Percentiles rank a stretch among this genome's conserved stretches.
These are phyloP conservation scores for Heliocidaris tuberculata DNA, from an alignment of 35 echinoderm and acorn worm species.

Conservation along the genomic window DNA sequence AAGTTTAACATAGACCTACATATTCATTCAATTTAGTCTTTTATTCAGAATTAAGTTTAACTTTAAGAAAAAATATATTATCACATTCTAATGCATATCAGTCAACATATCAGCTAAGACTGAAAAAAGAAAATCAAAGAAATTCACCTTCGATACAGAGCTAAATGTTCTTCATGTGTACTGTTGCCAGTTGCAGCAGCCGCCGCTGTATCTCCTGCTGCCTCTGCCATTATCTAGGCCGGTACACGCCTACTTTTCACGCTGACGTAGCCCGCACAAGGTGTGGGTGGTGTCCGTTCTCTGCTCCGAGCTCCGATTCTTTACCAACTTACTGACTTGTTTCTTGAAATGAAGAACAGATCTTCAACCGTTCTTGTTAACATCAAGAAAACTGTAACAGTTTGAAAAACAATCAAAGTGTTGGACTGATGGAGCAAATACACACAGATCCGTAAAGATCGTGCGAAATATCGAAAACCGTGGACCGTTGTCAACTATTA, in stretches of 20 bases:
- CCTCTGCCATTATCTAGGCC: neutral
- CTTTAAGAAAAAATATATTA: too few relatives aligned
- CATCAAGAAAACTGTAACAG: neutral
- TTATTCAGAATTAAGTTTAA: too few relatives aligned
- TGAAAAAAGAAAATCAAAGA: neutral
- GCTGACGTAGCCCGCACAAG: neutral
- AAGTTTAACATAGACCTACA: too few relatives aligned
- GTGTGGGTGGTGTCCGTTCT: neutral
- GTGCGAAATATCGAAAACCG: neutral
- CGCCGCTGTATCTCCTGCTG: neutral
- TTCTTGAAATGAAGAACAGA: neutral
- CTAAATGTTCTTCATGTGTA: neutral
- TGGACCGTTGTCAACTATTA: neutral
- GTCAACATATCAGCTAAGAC: neutral
- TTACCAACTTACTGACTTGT: neutral
- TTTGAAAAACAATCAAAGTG: neutral
- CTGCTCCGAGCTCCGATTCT: neutral
- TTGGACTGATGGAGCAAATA: neutral
- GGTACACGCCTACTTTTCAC: neutral
- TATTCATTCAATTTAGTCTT: too few relatives aligned
- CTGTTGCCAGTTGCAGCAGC: neutral
- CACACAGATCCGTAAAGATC: neutral
- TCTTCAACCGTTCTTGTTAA: neutral
- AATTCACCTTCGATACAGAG: neutral
- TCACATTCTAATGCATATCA: too few relatives aligned